phyloP scores from a whole-genome alignment of 2,888 invertebrate genomes.

The Limnephilus auricula region DNA sequence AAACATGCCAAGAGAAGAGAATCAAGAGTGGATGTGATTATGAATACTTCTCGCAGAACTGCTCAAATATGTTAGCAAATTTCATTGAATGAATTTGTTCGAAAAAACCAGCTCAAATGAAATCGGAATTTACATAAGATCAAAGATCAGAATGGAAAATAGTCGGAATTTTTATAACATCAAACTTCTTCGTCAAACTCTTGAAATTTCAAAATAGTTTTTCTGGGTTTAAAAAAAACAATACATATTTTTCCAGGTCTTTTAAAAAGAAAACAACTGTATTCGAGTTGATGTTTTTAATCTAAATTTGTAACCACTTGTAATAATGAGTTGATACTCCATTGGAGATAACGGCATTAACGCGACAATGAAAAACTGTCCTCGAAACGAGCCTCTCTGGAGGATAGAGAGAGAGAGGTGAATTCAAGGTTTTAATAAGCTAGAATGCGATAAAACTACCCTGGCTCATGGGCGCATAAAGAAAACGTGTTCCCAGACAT shows the following conservation, averaged over 20 bases:
- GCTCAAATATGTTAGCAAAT: background rate
- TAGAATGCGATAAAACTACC: background rate
- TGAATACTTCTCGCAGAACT: background rate
- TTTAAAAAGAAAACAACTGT: background rate
- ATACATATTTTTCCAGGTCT: background rate
- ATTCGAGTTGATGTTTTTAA: background rate
- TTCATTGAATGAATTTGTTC: no score
- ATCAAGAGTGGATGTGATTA: background rate
- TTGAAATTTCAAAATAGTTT: background rate
- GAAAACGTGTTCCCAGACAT: background rate
- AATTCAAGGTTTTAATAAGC: conserved; percentile 6
- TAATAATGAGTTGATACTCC: background rate
- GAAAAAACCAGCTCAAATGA: background rate
- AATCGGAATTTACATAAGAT: background rate
- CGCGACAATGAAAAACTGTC: conserved; percentile 19
- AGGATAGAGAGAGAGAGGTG: background rate
- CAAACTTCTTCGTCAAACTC: background rate
- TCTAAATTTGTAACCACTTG: conserved; percentile 15
- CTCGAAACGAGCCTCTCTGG: background rate
- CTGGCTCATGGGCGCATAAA: conserved; percentile 2
- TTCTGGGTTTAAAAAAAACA: background rate
- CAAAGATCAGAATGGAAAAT: background rate
- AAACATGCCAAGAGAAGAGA: no score
- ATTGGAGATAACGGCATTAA: conserved; percentile 24
- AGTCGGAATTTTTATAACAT: background rate